Conservation (phyloP, 1,140 invertebrate genomes). For the Camponotus vicinus region DNA sequence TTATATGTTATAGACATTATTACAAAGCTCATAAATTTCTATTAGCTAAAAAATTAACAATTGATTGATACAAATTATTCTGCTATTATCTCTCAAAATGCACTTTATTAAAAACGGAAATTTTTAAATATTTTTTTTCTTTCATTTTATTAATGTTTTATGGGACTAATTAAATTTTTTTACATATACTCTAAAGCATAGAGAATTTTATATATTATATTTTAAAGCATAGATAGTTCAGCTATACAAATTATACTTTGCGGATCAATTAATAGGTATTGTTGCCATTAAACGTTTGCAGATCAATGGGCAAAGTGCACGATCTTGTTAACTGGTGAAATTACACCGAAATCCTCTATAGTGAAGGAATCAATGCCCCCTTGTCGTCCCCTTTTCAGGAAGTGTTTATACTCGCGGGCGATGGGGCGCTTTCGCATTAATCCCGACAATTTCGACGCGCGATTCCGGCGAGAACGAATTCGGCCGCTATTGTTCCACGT, state of each 20-base stretch:
- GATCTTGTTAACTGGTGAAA: slow-evolving; percentile 68
- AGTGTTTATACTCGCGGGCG: slow-evolving; percentile 63
- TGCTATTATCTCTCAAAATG: background rate
- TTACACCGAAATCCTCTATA: slow-evolving; percentile 48
- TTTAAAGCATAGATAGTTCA: background rate
- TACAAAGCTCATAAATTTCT: background rate
- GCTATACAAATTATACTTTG: background rate
- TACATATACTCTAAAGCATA: too few species aligned
- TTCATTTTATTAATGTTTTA: background rate
- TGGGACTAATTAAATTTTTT: background rate
- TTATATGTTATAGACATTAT: background rate
- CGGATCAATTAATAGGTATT: background rate
- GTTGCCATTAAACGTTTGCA: slow-evolving; percentile 5
- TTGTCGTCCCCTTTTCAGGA: slow-evolving; percentile 30
- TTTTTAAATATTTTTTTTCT: background rate
- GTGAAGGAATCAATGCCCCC: slow-evolving; percentile 26
- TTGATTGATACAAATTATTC: background rate
- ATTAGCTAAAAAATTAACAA: background rate
- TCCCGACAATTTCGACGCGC: slow-evolving; percentile 70
- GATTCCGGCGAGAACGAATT: slow-evolving; percentile 67
- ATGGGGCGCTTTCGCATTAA: slow-evolving; percentile 55
- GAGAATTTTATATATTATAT: too few species aligned
- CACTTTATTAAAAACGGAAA: background rate
- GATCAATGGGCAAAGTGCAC: slow-evolving; percentile 44
- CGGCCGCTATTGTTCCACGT: slow-evolving; percentile 64